Conservation (phyloP, 2,797 vertebrate genomes). For the Falco concolor region DNA sequence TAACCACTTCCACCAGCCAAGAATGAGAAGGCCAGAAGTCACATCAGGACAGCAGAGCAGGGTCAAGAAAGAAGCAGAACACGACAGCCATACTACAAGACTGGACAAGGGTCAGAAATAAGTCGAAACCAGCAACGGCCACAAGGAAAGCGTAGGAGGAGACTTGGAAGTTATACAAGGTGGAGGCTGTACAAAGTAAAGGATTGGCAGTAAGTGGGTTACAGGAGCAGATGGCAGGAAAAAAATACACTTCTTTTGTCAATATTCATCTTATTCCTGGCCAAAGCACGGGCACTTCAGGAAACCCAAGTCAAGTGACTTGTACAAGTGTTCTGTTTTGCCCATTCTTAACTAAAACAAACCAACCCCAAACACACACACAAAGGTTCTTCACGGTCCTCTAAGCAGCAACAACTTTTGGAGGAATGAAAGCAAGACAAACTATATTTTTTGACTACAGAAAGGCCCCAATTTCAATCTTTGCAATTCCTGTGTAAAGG, state of each 20-base stretch:
- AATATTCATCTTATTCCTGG: not conserved
- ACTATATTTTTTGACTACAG: not conserved
- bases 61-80: slow-evolving; percentile 33
- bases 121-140: not conserved
- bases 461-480: not conserved
- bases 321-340: not conserved
- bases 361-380: not conserved
- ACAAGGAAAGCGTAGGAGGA: not conserved
- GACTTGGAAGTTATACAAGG: not conserved
- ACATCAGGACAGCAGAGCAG: slow-evolving; percentile 45
- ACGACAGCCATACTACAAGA: not conserved
- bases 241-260: not conserved
- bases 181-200: not conserved
- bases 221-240: not conserved
- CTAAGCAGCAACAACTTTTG: not conserved
- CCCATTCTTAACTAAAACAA: not conserved
- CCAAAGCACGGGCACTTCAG: not conserved
- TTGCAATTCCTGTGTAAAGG: not conserved
- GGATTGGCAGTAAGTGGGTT: not conserved
- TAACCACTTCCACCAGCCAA: slow-evolving; percentile 53
- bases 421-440: not conserved
- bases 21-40: slow-evolving; percentile 47
- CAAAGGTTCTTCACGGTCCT: not conserved
- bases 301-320: not conserved
- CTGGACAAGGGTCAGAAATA: not conserved